A percentile compares a stretch with the other conserved stretches of the same genome.
Evolutionary conservation across 2,888 invertebrate species (phyloP).

Genomic region (Steromphala cineraria): DNA sequence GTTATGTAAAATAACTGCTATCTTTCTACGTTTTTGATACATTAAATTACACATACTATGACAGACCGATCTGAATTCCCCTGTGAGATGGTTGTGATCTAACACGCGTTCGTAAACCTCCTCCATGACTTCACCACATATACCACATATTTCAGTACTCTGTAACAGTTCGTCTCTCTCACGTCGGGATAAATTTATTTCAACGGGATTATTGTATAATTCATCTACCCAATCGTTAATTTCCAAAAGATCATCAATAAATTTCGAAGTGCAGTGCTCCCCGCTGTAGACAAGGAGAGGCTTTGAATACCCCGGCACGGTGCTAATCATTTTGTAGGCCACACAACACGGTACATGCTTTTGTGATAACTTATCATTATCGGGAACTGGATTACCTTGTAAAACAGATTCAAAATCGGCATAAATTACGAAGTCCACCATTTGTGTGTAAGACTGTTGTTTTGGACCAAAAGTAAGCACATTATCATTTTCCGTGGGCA

Average conservation of each 20-base stretch:
- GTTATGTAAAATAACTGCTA: not conserved
- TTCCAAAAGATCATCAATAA: not conserved
- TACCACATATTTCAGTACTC: not conserved
- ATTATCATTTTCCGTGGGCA: too few relatives aligned
- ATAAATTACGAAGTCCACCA: not conserved
- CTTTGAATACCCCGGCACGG: too few relatives aligned
- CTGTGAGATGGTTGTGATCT: too few relatives aligned
- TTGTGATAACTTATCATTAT: not conserved
- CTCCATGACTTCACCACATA: not conserved
- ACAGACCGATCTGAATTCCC: too few relatives aligned
- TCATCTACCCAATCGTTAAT: not conserved
- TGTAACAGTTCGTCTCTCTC: not conserved
- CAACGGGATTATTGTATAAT: not conserved
- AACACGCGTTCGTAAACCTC: too few relatives aligned
- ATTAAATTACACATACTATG: not conserved
- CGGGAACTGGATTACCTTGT: too few relatives aligned
- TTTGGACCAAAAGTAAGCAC: not conserved
- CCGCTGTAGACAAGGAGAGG: too few relatives aligned
- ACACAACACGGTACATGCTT: not conserved
- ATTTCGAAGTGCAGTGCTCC: not conserved
- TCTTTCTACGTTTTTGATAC: not conserved
- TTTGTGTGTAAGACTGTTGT: not conserved
- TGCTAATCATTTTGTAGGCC: too few relatives aligned
- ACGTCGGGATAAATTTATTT: not conserved
- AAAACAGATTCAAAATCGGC: not conserved